Evolutionary conservation across 2,888 invertebrate genomes (phyloP), one percentile per base, ranked within the genome.

Genomic region (Poecilus cupreus): DNA sequence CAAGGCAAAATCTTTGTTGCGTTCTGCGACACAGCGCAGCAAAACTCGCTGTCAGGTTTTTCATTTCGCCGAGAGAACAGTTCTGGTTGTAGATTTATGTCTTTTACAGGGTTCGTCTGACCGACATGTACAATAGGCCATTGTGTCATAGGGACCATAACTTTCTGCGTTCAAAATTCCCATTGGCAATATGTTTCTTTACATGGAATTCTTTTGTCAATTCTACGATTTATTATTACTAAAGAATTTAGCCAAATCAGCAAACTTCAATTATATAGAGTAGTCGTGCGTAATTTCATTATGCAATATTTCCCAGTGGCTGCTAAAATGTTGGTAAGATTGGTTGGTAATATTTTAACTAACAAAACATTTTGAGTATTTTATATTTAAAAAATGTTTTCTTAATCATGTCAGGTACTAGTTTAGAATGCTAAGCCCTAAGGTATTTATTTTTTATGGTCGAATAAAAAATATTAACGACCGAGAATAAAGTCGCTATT

Each of bases 101-200:
- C 20, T 57, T 57, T 37, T n/a, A 3, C 57, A 16, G 57, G 3
- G 20, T 20, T 10, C 16, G 68, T 18, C 8, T 76, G 76, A 76
- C 76, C 76, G 57, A 76, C 39, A 57, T 57, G 20, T 37, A 76
- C 76, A 76, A 76, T 76, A 57, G 57, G 76, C 57, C 20, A 76
- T 76, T 76, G 76, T 76, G 76, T 76, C 54, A 57, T 37, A 32
- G 22, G 39, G 76, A 37, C n/a, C 49, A 72, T 72, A 46, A 72
- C 22, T 72, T 22, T 13, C n/a, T 2, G 1, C 16, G 64, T 60
- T 54, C 2, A 10, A 43, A 43, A 43, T 43, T 43, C 43, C 11
- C 13, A 43, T n/a, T 11, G 4, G 32, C 32, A 32, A 32, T 32
- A 32, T 32, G 32, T 32, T 32, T 32, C 32, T 32, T 32, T 32